phyloP scores from a whole-genome alignment of 64 coral and sea anemone species.

The Pocillopora verrucosa region DNA sequence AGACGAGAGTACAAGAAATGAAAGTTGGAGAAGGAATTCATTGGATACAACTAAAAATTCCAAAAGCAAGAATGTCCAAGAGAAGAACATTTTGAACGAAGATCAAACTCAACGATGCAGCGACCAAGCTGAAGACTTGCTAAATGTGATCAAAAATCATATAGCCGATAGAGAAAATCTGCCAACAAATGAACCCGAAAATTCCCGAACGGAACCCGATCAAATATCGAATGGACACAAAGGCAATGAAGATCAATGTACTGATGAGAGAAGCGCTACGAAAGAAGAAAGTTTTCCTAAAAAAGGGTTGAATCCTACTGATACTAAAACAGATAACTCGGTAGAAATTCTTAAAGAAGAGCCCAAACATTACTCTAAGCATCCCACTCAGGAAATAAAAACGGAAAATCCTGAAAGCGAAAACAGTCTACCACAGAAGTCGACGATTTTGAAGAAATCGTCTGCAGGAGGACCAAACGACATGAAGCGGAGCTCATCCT shows the following conservation, averaged over 20 bases:
- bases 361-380: background rate
- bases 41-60: background rate
- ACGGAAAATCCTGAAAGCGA: background rate
- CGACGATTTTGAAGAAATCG: background rate
- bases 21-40: background rate
- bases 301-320: background rate
- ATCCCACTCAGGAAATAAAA: background rate
- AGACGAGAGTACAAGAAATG: background rate
- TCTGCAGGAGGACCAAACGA: background rate
- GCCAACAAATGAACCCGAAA: background rate
- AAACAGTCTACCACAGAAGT: no score
- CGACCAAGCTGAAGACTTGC: background rate
- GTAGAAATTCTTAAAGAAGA: background rate
- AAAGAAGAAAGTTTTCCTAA: background rate
- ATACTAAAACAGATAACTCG: background rate
- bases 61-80: background rate
- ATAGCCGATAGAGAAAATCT: background rate
- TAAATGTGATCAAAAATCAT: background rate
- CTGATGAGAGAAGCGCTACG: background rate
- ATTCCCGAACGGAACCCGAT: background rate
- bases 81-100: background rate
- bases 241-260: background rate
- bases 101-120: background rate
- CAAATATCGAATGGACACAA: background rate
- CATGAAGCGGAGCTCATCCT: conserved; percentile 11